Conservation (phyloP, 1,140 invertebrate genomes). For the Proctacanthus coquilletti region DNA sequence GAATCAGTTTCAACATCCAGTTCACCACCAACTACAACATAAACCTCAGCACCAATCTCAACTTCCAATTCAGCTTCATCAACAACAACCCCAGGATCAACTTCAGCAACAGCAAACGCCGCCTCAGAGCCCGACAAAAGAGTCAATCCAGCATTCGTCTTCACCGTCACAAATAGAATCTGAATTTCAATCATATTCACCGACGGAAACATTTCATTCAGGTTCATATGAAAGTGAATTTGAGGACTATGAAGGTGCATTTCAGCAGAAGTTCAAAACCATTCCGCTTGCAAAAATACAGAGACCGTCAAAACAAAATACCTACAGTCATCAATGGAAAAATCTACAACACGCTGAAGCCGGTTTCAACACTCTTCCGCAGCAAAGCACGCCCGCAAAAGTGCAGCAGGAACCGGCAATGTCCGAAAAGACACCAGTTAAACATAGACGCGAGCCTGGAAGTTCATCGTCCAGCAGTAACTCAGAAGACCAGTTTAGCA, state of each 20-base stretch:
- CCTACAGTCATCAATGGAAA: too few relatives aligned
- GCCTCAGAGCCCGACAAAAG: neutral
- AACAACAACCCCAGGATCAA: neutral
- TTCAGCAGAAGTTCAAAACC: too few relatives aligned
- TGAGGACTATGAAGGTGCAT: too few relatives aligned
- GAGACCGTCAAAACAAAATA: too few relatives aligned
- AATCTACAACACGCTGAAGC: neutral
- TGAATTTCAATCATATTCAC: too few relatives aligned
- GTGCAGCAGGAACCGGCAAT: neutral
- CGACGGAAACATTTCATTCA: too few relatives aligned
- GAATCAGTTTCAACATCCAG: neutral
- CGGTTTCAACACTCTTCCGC: too few relatives aligned
- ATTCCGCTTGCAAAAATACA: too few relatives aligned
- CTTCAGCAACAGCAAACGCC: neutral
- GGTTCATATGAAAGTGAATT: too few relatives aligned
- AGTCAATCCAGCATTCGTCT: too few relatives aligned
- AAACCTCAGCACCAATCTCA: neutral
- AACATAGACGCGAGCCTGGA: conserved; percentile 1
- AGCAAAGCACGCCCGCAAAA: neutral
- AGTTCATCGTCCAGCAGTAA: conserved; percentile 7
- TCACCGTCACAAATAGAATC: too few relatives aligned
- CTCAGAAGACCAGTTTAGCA: conserved; percentile 51
- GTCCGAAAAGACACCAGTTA: too few relatives aligned
- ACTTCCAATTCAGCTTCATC: neutral
- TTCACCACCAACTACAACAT: neutral